Conservation (phyloP, 2,113 vertebrate species). For the Epinephelus fuscoguttatus region DNA sequence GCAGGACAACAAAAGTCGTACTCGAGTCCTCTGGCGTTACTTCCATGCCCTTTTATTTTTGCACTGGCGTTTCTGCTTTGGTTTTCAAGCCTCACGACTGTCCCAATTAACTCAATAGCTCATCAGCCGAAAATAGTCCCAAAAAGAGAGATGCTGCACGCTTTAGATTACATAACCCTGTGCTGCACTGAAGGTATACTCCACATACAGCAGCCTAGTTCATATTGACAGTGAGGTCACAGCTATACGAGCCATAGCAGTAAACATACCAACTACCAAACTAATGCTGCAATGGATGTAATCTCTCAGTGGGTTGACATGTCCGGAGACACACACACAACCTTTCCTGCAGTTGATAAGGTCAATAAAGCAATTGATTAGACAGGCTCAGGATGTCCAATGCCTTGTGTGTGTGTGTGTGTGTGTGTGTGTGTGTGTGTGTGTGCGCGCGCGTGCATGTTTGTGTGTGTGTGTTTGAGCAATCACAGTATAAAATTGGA, state of each 20-base stretch:
- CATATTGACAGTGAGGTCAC: conserved; percentile 1
- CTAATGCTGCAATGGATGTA: background rate
- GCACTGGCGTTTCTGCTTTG: background rate
- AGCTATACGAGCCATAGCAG: background rate
- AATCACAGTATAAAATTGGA: background rate
- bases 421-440: no score
- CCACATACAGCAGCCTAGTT: background rate
- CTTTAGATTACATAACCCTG: background rate
- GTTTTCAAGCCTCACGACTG: conserved; percentile 24
- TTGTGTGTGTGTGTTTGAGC: background rate
- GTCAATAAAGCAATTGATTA: background rate
- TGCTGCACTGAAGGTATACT: background rate
- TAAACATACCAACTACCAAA: background rate
- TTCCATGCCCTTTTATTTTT: background rate
- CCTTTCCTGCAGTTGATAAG: background rate
- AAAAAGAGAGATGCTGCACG: background rate
- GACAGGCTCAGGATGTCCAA: background rate
- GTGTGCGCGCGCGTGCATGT: no score
- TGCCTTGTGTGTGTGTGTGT: background rate
- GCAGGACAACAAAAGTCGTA: background rate
- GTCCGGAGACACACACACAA: background rate
- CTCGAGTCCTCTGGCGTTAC: background rate
- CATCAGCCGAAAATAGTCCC: conserved; percentile 19
- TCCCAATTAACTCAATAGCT: conserved; percentile 27
- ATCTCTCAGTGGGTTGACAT: background rate